Conservation (phyloP, 64 coral and sea anemone species). For the Stichodactyla helianthus region DNA sequence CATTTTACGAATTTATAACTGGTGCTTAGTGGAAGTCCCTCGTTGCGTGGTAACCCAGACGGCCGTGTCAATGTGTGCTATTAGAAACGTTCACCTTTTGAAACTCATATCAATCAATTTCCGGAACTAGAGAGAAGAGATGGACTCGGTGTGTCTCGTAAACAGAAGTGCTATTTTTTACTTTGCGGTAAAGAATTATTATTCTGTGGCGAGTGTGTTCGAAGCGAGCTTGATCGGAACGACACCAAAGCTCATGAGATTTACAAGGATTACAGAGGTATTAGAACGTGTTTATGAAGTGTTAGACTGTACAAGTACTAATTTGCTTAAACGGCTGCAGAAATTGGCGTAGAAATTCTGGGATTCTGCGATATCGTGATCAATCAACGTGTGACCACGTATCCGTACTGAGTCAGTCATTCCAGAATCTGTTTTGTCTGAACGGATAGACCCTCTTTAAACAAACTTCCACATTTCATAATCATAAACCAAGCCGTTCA, state of each 20-base stretch:
- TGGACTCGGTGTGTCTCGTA: slow-evolving; percentile 10
- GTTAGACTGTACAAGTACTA: background rate
- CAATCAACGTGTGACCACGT: background rate
- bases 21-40: background rate
- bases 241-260: slow-evolving; percentile 6
- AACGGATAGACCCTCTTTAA: background rate
- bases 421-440: background rate
- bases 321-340: background rate
- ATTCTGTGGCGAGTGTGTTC: background rate
- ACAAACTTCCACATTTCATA: background rate
- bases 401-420: background rate
- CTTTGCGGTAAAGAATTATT: background rate
- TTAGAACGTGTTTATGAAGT: background rate
- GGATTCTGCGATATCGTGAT: background rate
- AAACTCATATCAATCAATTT: slow-evolving; percentile 19
- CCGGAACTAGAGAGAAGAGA: background rate
- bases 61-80: background rate
- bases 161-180: slow-evolving; percentile 2
- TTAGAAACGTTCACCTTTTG: slow-evolving; percentile 22
- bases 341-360: background rate
- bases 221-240: background rate
- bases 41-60: background rate
- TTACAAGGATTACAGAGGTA: background rate
- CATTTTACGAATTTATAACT: slow-evolving; percentile 3
- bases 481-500: background rate